These are phyloP conservation scores for Sphenopsis melanotis DNA, from an alignment of 2,797 vertebrate genomes.

Conservation along the genomic window DNA sequence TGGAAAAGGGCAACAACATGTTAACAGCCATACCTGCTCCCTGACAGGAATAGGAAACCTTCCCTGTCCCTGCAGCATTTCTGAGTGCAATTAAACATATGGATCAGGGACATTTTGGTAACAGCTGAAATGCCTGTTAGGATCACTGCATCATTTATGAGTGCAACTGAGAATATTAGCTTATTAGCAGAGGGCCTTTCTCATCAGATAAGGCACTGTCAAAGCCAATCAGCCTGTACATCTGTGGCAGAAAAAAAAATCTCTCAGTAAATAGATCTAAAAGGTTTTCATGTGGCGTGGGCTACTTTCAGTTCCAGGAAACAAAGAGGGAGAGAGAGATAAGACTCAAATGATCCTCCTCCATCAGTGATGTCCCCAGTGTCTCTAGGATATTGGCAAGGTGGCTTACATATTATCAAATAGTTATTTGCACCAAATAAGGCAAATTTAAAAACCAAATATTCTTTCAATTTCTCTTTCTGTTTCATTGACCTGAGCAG, in stretches of 20 bases:
- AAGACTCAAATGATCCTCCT: background rate
- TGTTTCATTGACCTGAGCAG: background rate
- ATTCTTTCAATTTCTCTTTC: background rate
- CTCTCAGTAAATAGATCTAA: background rate
- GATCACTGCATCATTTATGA: slow-evolving; percentile 61
- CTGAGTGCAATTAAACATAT: background rate
- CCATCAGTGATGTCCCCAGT: background rate
- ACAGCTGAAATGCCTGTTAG: slow-evolving; percentile 1
- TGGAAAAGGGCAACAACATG: background rate
- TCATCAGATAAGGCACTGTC: background rate
- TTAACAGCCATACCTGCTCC: background rate
- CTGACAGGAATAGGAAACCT: background rate
- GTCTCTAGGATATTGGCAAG: background rate
- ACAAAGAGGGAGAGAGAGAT: background rate
- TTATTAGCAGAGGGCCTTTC: slow-evolving; percentile 35
- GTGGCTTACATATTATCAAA: background rate
- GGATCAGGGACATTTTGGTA: background rate
- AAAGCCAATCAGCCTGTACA: background rate
- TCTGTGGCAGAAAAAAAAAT: background rate
- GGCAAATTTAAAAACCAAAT: background rate
- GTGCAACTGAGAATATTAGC: slow-evolving; percentile 50
- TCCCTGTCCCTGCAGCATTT: background rate
- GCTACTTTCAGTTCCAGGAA: background rate
- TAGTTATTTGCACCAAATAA: background rate
- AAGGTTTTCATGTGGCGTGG: background rate